phyloP scores from a whole-genome alignment of 1,140 invertebrate species.

The Aleiodes sp. region DNA sequence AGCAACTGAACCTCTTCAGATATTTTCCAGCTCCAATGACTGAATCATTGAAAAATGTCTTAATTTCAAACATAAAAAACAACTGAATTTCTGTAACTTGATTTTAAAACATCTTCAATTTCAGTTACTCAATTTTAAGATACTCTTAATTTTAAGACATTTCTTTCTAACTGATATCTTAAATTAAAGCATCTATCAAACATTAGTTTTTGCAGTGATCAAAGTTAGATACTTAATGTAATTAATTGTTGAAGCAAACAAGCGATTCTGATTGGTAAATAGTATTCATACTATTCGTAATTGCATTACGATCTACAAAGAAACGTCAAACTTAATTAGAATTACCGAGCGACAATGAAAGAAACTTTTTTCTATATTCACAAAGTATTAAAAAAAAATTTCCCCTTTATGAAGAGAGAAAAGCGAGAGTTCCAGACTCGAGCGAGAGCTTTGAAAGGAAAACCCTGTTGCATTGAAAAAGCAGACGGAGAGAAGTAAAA shows the following conservation, averaged over 20 bases:
- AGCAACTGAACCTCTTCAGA: too few relatives aligned
- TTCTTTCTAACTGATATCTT: too few relatives aligned
- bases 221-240: constrained; percentile 17
- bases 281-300: neutral
- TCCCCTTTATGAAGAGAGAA: neutral
- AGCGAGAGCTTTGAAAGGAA: constrained; percentile 25
- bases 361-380: neutral
- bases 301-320: constrained; percentile 14
- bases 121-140: too few relatives aligned
- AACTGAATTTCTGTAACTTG: too few relatives aligned
- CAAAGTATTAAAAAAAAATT: neutral
- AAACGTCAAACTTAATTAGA: neutral
- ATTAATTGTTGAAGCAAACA: constrained; percentile 24
- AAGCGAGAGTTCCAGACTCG: neutral
- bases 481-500: neutral
- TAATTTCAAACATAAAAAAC: too few relatives aligned
- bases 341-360: neutral
- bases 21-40: too few relatives aligned
- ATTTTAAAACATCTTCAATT: too few relatives aligned
- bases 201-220: too few relatives aligned
- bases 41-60: too few relatives aligned
- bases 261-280: constrained; percentile 23
- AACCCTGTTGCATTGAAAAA: constrained; percentile 24
- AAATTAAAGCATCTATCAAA: too few relatives aligned
- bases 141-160: too few relatives aligned